These are phyloP conservation scores for Psilopsiagon aurifrons DNA, from an alignment of 2,113 vertebrate genomes.

Conservation along the genomic window DNA sequence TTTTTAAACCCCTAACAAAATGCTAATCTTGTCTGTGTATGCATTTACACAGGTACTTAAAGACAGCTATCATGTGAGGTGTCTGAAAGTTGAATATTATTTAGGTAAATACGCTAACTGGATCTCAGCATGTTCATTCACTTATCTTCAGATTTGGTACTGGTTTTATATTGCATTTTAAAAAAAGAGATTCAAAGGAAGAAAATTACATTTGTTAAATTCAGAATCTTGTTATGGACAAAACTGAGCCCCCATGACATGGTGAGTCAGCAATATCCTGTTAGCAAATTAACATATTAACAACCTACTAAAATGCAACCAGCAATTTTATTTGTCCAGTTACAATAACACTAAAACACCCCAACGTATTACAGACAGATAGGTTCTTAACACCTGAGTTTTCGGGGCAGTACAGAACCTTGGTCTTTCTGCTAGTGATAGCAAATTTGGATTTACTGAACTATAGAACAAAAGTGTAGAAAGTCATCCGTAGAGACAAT, in stretches of 20 bases:
- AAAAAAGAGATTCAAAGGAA: background rate
- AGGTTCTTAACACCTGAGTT: background rate
- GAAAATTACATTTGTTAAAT: background rate
- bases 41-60: background rate
- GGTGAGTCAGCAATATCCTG: background rate
- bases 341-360: background rate
- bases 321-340: background rate
- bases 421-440: background rate
- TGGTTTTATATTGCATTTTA: background rate
- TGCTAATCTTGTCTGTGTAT: background rate
- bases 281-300: background rate
- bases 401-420: background rate
- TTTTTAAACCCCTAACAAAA: background rate
- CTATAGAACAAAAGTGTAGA: background rate
- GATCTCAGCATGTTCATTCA: background rate
- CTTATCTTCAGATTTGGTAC: background rate
- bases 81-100: background rate
- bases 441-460: background rate
- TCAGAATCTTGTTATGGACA: background rate
- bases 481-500: background rate
- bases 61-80: background rate
- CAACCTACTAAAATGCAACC: background rate
- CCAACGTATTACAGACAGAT: background rate
- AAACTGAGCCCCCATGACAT: background rate
- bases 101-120: background rate